Conservation (phyloP, 2,797 vertebrate species). For the Pangasius mekongensis region DNA sequence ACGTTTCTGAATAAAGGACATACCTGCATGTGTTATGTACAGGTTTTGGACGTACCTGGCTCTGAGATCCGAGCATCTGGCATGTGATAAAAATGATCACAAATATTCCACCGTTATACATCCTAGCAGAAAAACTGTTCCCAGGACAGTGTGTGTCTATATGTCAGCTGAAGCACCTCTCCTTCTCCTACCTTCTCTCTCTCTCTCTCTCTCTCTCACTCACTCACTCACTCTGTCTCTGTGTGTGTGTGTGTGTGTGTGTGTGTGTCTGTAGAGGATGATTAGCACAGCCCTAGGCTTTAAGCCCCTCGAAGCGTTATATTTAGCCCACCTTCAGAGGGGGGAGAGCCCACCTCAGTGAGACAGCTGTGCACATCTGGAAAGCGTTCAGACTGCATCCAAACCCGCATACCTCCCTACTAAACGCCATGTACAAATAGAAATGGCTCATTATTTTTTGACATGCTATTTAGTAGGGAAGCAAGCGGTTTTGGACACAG, state of each 20-base stretch:
- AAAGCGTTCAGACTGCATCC: constrained; percentile 21
- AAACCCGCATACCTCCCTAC: constrained; percentile 21
- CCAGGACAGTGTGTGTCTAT: neutral
- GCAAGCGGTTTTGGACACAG: constrained; percentile 11
- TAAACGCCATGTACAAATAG: constrained; percentile 15
- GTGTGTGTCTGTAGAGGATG: neutral
- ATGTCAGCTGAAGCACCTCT: neutral
- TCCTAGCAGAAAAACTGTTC: constrained; percentile 1
- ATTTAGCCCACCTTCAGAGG: constrained; percentile 17
- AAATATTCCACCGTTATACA: constrained; percentile 20
- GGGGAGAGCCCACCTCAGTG: constrained; percentile 18
- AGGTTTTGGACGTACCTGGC: constrained; percentile 27
- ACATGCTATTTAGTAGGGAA: constrained; percentile 2
- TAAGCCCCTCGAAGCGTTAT: neutral
- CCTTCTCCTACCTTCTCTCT: neutral
- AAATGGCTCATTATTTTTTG: constrained; percentile 25
- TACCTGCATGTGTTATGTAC: neutral
- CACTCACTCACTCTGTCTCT: too few relatives aligned
- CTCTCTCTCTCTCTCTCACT: neutral
- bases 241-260: neutral
- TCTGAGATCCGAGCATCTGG: constrained; percentile 31
- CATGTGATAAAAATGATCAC: constrained; percentile 7
- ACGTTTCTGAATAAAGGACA: neutral
- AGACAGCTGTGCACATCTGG: constrained; percentile 19
- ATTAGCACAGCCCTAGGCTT: neutral